Evolutionary conservation across 1,140 invertebrate genomes (phyloP), one percentile per base, ranked within the genome.

Genomic region (Penaeus chinensis): DNA sequence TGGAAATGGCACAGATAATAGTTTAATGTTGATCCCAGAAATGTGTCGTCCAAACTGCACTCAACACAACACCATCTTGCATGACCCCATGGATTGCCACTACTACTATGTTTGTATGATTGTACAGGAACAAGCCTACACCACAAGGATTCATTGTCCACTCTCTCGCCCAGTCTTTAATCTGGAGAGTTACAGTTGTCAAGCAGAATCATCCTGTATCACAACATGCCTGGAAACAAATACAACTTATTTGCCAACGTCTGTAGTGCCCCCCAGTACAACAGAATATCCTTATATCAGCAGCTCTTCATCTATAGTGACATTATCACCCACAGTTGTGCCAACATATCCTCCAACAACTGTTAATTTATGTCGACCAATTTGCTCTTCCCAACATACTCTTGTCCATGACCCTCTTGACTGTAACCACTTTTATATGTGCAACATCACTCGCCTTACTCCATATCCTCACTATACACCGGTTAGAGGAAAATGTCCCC

Each of bases 51-150:
- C 84, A 18, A 65, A 63, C 8, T 86, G 84, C 47, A 19, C 22
- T 18, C 63, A 77, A 65, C 77, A 79, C 42, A 86, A 86, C 63
- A 80, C 76, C 22, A 32, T 86, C 62, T 32, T 62, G 5, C 84
- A 86, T 32, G 84, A 86, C 47, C 77, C 84, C 11, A 24, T 80
- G 20, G 84, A 86, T 54, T 86, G 84, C 77, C 84, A 81, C 65
- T 27, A 80, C 78, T 86, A 80, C 19, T 86, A 86, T 60, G 37
- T 86, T 20, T 86, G 84, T 47, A 66, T 69, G 42, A 60, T 86
- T 8, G 63, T 60, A n/a, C 60, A 77, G 5, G 77, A 65, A 4
- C 27, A 81, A 22, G 19, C n/a, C 8, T 4, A 60, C 62, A 62
- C 61, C 77, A 86, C 71, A 19, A 62, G 78, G 63, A 61, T 86